phyloP scores from a whole-genome alignment of 2,888 invertebrate species.

The Drosophila basisetae region DNA sequence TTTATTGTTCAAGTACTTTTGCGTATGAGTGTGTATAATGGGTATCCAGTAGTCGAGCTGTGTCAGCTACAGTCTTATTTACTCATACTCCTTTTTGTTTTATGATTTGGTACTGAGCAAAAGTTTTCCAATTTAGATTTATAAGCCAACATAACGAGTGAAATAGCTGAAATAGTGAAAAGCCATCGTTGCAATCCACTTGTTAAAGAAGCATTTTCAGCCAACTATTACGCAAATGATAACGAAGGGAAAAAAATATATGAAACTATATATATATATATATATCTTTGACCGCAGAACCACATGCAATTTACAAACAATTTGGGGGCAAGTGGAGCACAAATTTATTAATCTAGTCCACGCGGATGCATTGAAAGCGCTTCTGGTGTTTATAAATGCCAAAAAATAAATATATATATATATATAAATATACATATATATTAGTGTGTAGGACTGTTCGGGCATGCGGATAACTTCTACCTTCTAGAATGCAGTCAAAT shows the following conservation, averaged over 20 bases:
- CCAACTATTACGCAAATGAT: conserved; percentile 7
- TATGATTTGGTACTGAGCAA: conserved; percentile 23
- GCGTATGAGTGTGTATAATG: not conserved
- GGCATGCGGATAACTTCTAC: conserved; percentile 18
- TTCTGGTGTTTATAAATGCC: conserved; percentile 35
- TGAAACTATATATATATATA: not conserved
- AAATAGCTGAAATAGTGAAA: conserved; percentile 25
- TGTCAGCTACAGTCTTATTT: not conserved
- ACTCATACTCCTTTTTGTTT: not conserved
- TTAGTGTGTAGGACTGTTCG: conserved; percentile 14
- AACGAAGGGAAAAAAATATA: conserved; percentile 10
- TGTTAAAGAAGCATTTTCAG: conserved; percentile 17
- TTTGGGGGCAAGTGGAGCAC: conserved; percentile 23
- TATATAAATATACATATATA: not conserved
- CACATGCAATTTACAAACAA: conserved; percentile 48
- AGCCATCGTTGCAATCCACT: not conserved
- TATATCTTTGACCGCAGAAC: conserved; percentile 12
- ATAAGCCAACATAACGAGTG: conserved; percentile 45
- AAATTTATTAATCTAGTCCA: conserved; percentile 43
- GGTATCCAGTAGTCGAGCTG: not conserved
- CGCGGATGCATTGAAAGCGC: conserved; percentile 18
- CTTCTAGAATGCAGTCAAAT: conserved; percentile 53
- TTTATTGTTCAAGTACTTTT: not conserved
- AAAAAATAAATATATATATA: not conserved
- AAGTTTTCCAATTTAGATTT: conserved; percentile 76